Conservation (phyloP, 2,113 vertebrate species). For the Tyrannus savana region DNA sequence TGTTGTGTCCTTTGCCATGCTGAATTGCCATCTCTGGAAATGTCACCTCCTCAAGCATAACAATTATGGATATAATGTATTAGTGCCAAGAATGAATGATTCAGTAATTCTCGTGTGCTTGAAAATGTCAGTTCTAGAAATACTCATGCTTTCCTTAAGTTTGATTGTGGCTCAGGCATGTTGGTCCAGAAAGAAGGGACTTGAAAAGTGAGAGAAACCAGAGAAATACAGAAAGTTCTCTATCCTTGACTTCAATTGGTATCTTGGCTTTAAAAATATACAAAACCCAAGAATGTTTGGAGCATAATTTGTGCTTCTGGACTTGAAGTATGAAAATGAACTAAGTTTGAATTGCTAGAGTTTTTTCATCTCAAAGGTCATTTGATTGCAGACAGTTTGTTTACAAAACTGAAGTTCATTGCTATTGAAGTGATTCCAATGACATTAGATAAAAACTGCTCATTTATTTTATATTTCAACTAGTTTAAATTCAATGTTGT, state of each 20-base stretch:
- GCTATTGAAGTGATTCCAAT: constrained; percentile 13
- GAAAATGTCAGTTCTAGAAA: constrained; percentile 65
- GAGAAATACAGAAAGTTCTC: background rate
- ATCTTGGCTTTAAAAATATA: background rate
- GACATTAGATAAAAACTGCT: background rate
- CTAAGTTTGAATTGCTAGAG: background rate
- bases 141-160: background rate
- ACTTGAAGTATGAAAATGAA: constrained; percentile 1
- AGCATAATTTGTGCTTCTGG: background rate
- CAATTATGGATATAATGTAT: constrained; percentile 11
- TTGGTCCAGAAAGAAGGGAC: background rate
- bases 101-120: constrained; percentile 47
- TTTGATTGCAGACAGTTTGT: constrained; percentile 11
- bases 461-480: constrained; percentile 39
- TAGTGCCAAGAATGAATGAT: constrained; percentile 48
- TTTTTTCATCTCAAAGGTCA: constrained; percentile 13
- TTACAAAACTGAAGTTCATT: constrained; percentile 36
- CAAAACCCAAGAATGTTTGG: background rate
- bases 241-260: background rate
- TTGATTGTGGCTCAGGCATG: background rate
- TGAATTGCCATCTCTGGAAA: constrained; percentile 55
- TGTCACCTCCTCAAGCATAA: constrained; percentile 43
- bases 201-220: background rate
- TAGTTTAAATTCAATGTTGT: background rate
- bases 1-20: background rate